Evolutionary conservation across 1,140 invertebrate species (phyloP).

Genomic region (Eriocheir sinensis): DNA sequence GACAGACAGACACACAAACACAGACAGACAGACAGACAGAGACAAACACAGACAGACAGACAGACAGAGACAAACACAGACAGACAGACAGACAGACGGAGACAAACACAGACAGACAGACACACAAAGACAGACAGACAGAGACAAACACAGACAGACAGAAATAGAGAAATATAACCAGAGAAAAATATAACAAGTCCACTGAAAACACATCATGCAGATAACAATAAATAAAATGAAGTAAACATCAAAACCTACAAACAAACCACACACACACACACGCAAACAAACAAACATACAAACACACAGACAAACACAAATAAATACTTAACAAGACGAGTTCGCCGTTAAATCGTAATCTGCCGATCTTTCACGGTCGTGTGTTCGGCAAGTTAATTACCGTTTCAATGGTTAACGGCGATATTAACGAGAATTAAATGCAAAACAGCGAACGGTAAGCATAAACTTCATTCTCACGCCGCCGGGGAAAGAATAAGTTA

Average conservation of each 20-base stretch:
- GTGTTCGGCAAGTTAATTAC: background rate
- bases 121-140: background rate
- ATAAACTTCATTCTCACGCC: background rate
- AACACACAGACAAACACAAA: background rate
- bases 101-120: background rate
- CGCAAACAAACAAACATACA: no score
- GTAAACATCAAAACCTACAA: background rate
- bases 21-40: slow-evolving; percentile 19
- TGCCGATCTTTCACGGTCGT: background rate
- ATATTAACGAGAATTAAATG: slow-evolving; percentile 7
- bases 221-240: background rate
- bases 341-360: background rate
- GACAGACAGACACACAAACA: slow-evolving; percentile 5
- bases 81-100: background rate
- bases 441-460: background rate
- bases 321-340: background rate
- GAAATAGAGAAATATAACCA: background rate
- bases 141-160: background rate
- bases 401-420: background rate
- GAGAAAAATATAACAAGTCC: background rate
- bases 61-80: background rate
- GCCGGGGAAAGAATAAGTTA: background rate
- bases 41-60: background rate
- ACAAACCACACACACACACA: no score
- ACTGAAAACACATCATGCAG: background rate